phyloP scores from a whole-genome alignment of 2,888 invertebrate genomes.

The Xanthorhoe spadicearia region DNA sequence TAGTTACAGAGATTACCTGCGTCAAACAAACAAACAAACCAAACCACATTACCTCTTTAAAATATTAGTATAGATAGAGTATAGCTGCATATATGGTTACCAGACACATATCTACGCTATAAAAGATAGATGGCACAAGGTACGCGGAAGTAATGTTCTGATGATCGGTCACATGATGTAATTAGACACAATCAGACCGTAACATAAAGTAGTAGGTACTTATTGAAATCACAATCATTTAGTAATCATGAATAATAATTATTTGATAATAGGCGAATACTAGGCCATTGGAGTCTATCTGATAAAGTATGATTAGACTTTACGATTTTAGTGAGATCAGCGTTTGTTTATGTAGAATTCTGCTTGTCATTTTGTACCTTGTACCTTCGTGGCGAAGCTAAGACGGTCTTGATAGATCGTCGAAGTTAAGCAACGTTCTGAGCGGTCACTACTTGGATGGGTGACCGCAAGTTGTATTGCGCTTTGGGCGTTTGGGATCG shows the following conservation, averaged over 20 bases:
- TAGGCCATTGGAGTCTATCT: background rate
- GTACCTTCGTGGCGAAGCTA: no score
- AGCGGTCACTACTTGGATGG: no score
- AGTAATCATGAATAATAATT: background rate
- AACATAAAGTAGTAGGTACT: background rate
- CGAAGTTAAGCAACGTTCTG: no score
- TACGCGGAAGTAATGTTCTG: constrained; percentile 4
- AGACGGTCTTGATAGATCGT: no score
- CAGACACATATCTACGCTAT: no score
- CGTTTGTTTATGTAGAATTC: background rate
- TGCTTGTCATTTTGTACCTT: background rate
- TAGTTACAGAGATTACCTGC: no score
- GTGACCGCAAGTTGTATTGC: no score
- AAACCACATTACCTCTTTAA: no score
- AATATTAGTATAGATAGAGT: no score
- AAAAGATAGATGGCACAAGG: background rate
- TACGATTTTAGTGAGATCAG: background rate
- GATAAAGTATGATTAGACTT: background rate
- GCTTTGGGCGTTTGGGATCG: no score
- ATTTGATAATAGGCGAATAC: background rate
- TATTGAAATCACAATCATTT: background rate
- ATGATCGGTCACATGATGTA: background rate
- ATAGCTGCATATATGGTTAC: no score
- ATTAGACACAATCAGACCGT: background rate
- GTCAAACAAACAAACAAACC: no score